phyloP scores from a whole-genome alignment of 2,888 invertebrate genomes.

The Acanthoscelides obtectus region DNA sequence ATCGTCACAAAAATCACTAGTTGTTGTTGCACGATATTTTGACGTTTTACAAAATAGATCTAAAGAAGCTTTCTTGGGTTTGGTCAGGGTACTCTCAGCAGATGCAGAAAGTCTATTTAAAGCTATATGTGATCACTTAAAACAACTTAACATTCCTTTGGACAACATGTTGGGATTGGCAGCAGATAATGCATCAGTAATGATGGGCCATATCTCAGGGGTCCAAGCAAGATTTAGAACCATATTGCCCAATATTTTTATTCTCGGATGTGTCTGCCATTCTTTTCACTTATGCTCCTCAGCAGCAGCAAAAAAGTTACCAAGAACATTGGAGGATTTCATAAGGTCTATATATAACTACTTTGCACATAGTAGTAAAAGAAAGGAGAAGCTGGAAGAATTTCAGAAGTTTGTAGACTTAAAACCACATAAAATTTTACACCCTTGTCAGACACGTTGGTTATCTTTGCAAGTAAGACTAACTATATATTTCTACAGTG shows the following conservation, averaged over 20 bases:
- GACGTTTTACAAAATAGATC: no score
- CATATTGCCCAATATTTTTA: constrained; percentile 5
- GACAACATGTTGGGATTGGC: constrained; percentile 14
- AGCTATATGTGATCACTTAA: no score
- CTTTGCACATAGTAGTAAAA: constrained; percentile 10
- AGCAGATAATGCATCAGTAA: constrained; percentile 14
- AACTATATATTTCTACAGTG: no score
- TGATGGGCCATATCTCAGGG: constrained; percentile 11
- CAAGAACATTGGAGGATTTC: constrained; percentile 14
- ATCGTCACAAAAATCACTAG: no score
- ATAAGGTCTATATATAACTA: constrained; percentile 11
- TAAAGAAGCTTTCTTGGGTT: no score
- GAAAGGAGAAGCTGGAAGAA: constrained; percentile 6
- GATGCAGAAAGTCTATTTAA: no score
- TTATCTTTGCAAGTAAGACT: constrained; percentile 11
- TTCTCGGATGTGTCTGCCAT: constrained; percentile 15
- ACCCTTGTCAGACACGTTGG: constrained; percentile 13
- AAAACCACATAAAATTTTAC: constrained; percentile 12
- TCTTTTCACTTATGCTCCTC: constrained; percentile 14
- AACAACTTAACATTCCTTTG: no score
- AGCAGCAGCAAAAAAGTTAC: constrained; percentile 12
- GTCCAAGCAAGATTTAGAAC: constrained; percentile 11
- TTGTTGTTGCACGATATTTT: no score
- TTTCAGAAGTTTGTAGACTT: constrained; percentile 11
- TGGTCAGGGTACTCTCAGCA: no score